Evolutionary conservation across 2,113 vertebrate species (phyloP), one percentile per base, ranked within the genome.

Genomic region (Amphiprion percula): DNA sequence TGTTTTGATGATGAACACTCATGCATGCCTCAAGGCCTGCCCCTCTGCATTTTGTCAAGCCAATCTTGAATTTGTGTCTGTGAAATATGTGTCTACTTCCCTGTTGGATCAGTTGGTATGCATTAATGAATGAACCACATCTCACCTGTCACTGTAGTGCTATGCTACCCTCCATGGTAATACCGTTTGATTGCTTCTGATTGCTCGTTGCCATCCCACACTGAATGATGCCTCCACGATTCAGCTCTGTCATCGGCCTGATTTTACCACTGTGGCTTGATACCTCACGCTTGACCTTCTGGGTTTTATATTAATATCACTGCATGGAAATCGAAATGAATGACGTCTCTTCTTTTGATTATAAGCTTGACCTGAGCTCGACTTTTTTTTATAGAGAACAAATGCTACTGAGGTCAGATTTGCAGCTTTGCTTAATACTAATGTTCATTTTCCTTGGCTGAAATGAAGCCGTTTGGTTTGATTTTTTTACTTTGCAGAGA

Each of bases 11-110:
- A 68, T 39, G 41, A 68, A 88, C 62, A 80, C 66, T 84, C 77
- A 82, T 91, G 91, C 92, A 94, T 93, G 92, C 68, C 70, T 64
- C 15, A 75, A 74, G 84, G 86, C 89, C 83, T 83, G 83, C 83
- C 53, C 81, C 65, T 84, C 52, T 91, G 90, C 90, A 91, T 92
- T 90, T 71, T 90, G 88, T 92, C 77, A 79, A 82, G 41, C 44
- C 2, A 82, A 41, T 87, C 90, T 62, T 87, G 52, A 82, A 69
- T 79, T 46, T 39, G 49, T 86, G 55, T 82, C 39, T 74, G 87
- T 92, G 86, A 71, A 75, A 64, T 66, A 16, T 68, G 64, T 90
- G 73, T 88, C 66, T 66, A 54, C 69, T 66, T 69, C 41, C 63
- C 55, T 68, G 68, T 81, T 61, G 58, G 74, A 83, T 76, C 41